phyloP scores from a whole-genome alignment of 2,113 vertebrate species.

The Pseudorhombus dupliciocellatus region DNA sequence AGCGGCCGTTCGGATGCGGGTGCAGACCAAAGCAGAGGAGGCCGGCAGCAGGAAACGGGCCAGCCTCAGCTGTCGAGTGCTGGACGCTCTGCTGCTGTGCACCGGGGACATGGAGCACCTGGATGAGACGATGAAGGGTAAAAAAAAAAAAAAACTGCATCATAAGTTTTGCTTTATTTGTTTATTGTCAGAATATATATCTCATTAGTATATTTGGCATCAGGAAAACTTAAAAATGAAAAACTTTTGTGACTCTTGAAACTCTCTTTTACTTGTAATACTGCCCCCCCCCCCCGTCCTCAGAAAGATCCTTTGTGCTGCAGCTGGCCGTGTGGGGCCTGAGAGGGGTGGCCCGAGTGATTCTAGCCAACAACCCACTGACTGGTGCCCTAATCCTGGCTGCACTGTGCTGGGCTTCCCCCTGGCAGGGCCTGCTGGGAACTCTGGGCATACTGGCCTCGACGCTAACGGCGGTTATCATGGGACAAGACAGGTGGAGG shows the following conservation, averaged over 20 bases:
- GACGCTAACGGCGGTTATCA: constrained; percentile 76
- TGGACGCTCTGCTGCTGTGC: constrained; percentile 53
- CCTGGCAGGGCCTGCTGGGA: constrained; percentile 79
- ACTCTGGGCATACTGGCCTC: constrained; percentile 75
- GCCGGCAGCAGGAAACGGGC: constrained; percentile 26
- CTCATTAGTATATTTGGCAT: constrained; percentile 2
- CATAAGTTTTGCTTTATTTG: neutral
- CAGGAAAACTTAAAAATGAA: neutral
- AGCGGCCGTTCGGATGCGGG: constrained; percentile 57
- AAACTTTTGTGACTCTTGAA: no score
- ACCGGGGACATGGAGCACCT: constrained; percentile 77
- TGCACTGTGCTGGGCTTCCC: constrained; percentile 75
- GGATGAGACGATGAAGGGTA: constrained; percentile 74
- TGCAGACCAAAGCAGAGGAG: constrained; percentile 47
- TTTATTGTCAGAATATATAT: neutral
- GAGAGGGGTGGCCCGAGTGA: constrained; percentile 76
- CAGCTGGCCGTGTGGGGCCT: constrained; percentile 78
- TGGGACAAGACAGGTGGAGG: constrained; percentile 74
- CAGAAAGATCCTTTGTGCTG: constrained; percentile 73
- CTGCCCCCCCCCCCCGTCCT: neutral
- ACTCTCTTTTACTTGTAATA: no score
- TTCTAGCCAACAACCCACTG: constrained; percentile 80
- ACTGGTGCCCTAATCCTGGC: constrained; percentile 77
- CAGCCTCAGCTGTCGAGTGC: constrained; percentile 19
- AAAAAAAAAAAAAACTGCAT: constrained; percentile 3